Evolutionary conservation across 1,140 invertebrate species (phyloP).

Genomic region (Meloidogyne exigua): DNA sequence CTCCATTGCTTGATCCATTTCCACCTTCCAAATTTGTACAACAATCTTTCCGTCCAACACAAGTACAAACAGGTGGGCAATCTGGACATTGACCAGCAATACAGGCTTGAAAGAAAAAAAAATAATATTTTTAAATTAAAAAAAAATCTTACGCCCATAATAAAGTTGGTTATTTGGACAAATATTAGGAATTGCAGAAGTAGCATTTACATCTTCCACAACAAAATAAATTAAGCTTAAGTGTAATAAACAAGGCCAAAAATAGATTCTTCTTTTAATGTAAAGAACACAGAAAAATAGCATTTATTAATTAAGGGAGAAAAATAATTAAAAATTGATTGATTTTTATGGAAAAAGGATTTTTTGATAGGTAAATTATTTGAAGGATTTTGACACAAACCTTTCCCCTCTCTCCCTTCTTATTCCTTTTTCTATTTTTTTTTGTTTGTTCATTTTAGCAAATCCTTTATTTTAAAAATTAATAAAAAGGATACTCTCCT

Average conservation of each 20-base stretch:
- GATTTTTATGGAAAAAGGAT: not conserved
- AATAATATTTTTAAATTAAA: not conserved
- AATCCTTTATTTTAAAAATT: not conserved
- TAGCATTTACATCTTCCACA: not conserved
- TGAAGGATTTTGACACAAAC: not conserved
- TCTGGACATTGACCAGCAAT: slow-evolving; percentile 14
- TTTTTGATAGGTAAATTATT: too few species aligned
- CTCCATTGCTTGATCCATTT: not conserved
- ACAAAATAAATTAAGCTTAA: not conserved
- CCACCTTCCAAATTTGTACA: not conserved
- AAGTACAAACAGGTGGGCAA: slow-evolving; percentile 21
- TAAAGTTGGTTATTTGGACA: slow-evolving; percentile 14
- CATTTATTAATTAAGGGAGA: not conserved
- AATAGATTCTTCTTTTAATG: not conserved
- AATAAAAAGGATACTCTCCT: not conserved
- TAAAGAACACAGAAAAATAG: not conserved
- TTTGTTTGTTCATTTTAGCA: too few species aligned
- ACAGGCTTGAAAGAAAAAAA: slow-evolving; percentile 10
- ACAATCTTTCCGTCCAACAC: not conserved
- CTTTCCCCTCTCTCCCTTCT: not conserved
- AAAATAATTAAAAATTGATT: not conserved
- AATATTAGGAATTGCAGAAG: not conserved
- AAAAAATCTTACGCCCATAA: slow-evolving; percentile 12
- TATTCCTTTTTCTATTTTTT: too few species aligned
- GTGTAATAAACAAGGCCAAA: not conserved